These are phyloP conservation scores for Lepisosteus oculatus DNA, from an alignment of 2,113 vertebrate genomes.

Conservation along the genomic window DNA sequence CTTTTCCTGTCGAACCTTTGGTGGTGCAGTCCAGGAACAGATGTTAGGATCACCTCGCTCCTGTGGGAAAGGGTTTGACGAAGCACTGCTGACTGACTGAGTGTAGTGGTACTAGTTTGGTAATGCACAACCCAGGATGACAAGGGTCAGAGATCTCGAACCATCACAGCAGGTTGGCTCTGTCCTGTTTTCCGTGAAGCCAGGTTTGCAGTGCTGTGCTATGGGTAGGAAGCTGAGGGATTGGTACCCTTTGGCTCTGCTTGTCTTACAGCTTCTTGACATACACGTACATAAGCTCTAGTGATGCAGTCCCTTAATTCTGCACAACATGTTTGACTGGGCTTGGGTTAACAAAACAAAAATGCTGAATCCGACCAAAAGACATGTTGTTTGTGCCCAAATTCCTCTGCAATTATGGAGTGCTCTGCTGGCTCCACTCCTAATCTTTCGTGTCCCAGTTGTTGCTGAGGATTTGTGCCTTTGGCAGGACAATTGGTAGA, in stretches of 20 bases:
- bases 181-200: background rate
- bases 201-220: too few relatives aligned
- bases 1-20: too few relatives aligned
- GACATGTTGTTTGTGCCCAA: background rate
- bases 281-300: too few relatives aligned
- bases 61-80: too few relatives aligned
- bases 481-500: constrained; percentile 10
- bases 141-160: background rate
- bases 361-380: background rate
- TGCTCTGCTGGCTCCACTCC: constrained; percentile 4
- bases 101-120: background rate
- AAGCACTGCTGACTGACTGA: background rate
- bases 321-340: too few relatives aligned
- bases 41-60: too few relatives aligned
- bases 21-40: too few relatives aligned
- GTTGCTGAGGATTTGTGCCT: background rate
- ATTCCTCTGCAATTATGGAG: background rate
- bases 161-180: background rate
- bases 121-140: background rate
- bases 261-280: background rate
- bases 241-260: background rate
- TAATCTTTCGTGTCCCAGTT: constrained; percentile 10
- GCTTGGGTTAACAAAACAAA: too few relatives aligned
- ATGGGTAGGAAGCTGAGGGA: too few relatives aligned
- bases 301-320: too few relatives aligned